Conservation (phyloP, 2,113 vertebrate species). For the Hylia prasina region DNA sequence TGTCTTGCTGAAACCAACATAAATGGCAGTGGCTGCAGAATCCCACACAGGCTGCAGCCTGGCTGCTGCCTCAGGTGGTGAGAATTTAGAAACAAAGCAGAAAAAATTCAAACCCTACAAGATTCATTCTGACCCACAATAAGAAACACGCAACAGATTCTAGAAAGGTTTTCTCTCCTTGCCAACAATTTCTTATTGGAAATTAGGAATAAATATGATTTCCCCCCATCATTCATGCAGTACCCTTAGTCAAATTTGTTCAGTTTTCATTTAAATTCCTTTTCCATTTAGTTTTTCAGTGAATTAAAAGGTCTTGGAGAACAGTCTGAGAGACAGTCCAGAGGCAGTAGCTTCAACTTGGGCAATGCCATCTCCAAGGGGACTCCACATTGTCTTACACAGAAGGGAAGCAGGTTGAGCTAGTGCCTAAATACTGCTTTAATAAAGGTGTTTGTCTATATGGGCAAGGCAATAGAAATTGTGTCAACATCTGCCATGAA, state of each 20-base stretch:
- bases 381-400: background rate
- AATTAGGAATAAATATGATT: background rate
- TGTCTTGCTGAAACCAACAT: rapidly evolving
- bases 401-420: background rate
- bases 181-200: background rate
- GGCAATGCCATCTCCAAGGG: background rate
- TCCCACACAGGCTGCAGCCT: background rate
- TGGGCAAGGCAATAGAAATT: background rate
- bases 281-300: background rate
- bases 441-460: background rate
- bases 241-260: background rate
- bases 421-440: background rate
- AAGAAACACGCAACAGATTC: background rate
- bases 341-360: background rate
- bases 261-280: background rate
- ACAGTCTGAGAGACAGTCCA: background rate
- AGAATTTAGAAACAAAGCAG: background rate
- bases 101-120: background rate
- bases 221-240: background rate
- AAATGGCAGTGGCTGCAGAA: background rate
- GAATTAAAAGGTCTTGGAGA: background rate
- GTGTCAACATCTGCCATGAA: background rate
- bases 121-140: background rate
- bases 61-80: background rate
- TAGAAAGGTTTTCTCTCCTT: background rate